Percentiles rank a stretch among this genome's conserved stretches.
Conservation (phyloP, 2,113 vertebrate species). For the Bolborhynchus lineola region DNA sequence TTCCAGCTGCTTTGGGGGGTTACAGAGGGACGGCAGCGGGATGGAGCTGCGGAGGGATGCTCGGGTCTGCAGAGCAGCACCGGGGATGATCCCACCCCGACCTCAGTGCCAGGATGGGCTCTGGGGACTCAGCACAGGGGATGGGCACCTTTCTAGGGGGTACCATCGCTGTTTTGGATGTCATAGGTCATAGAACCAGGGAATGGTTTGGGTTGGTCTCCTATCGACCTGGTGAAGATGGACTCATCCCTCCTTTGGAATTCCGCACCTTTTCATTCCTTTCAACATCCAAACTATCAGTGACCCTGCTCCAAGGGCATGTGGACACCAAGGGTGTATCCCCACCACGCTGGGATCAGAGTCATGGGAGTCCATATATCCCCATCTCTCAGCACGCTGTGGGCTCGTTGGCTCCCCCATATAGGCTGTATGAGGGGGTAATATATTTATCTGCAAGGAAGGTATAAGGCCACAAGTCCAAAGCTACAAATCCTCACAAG, state of each 20-base stretch:
- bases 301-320: accelerated
- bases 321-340: neutral
- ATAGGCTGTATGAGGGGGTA: neutral
- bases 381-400: accelerated
- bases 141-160: accelerated
- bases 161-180: neutral
- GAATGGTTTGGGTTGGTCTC: neutral
- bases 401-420: neutral
- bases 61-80: accelerated
- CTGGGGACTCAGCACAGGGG: no score
- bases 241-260: neutral
- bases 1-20: neutral
- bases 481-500: slow-evolving; percentile 15
- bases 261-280: neutral
- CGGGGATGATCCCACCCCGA: accelerated
- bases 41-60: neutral
- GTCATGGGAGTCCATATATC: accelerated
- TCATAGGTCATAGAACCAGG: neutral
- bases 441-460: neutral
- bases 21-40: neutral
- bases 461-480: neutral
- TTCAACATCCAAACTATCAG: neutral
- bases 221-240: accelerated
- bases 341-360: accelerated
- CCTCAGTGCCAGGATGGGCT: accelerated